phyloP scores from a whole-genome alignment of 2,888 invertebrate genomes.

The Ormia ochracea region DNA sequence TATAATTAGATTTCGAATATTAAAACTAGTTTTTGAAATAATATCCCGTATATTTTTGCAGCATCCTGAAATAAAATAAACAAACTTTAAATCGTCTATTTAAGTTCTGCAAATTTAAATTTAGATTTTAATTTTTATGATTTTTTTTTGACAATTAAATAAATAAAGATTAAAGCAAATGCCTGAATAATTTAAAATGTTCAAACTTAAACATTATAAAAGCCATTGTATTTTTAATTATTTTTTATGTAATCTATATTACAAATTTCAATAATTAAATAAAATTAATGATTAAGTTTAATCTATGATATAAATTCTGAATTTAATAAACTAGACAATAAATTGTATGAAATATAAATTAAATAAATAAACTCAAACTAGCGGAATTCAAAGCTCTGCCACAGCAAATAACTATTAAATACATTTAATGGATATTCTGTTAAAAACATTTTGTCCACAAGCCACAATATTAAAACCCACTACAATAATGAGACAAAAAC shows the following conservation, averaged over 20 bases:
- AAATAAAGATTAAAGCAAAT: slow-evolving; percentile 10
- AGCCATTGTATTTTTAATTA: slow-evolving; percentile 25
- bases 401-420: neutral
- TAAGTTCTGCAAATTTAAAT: too few species aligned
- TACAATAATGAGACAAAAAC: neutral
- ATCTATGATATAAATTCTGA: slow-evolving; percentile 38
- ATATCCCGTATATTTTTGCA: too few species aligned
- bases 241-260: slow-evolving; percentile 3
- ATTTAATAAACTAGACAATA: slow-evolving; percentile 37
- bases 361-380: slow-evolving; percentile 16
- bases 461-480: slow-evolving; percentile 12
- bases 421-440: slow-evolving; percentile 9
- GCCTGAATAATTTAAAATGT: neutral
- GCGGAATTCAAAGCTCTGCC: neutral
- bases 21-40: too few species aligned
- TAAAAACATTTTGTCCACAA: neutral
- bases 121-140: too few species aligned
- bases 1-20: too few species aligned
- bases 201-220: neutral
- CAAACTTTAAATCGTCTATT: too few species aligned
- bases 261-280: slow-evolving; percentile 43
- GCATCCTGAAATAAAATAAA: too few species aligned
- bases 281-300: slow-evolving; percentile 47
- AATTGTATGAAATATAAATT: slow-evolving; percentile 24
- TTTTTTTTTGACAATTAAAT: neutral